Base-by-base conservation (phyloP, 2,888 invertebrate species). In the Philonicus albiceps region DNA sequence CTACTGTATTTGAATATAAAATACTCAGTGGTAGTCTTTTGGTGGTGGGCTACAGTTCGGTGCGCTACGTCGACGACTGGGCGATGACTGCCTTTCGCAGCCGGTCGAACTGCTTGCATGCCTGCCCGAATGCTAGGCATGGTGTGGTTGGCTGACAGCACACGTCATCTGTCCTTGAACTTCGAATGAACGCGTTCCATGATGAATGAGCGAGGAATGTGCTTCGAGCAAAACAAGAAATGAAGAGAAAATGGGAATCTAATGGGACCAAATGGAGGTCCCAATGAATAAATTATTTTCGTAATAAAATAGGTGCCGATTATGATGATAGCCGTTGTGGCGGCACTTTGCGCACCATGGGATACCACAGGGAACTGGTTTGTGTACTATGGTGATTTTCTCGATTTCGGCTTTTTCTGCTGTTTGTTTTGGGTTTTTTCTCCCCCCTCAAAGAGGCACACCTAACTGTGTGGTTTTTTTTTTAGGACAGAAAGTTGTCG, bases 81-180 rank as follows among this genome's bases (percentile, higher is more conserved):
- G 27, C 27, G 76, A 55, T 55, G 55, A 55, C 22, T 55, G 55
- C 55, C n/a, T 64, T 64, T 22, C 64, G 7, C 19, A 53, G 53
- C 53, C 53, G 76, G n/a, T 6, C 64, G 22, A 64, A 27, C 2
- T 64, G 64, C 27, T 64, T 64, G 64, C 64, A 64, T 64, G 64
- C 75, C 75, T 55, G 64, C 64, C 64, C 11, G 64, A 64, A 11
- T 27, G 64, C 64, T 64, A 6, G 22, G 22, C 11, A 27, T 22
- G 64, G 64, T 64, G 64, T 16, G 40, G 40, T 43, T 78, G 22
- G 27, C 80, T 53, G 30, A 34, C 31, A 40, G 80, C 86, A 88
- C 87, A 89, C 88, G 88, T 89, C 89, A 89, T 89, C 86, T 89
- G 88, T 86, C 89, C 89, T 89, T 89, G 89, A 89, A 89, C 89